These are phyloP conservation scores for Alentia gelatinosa DNA, from an alignment of 2,888 invertebrate genomes.

Conservation along the genomic window DNA sequence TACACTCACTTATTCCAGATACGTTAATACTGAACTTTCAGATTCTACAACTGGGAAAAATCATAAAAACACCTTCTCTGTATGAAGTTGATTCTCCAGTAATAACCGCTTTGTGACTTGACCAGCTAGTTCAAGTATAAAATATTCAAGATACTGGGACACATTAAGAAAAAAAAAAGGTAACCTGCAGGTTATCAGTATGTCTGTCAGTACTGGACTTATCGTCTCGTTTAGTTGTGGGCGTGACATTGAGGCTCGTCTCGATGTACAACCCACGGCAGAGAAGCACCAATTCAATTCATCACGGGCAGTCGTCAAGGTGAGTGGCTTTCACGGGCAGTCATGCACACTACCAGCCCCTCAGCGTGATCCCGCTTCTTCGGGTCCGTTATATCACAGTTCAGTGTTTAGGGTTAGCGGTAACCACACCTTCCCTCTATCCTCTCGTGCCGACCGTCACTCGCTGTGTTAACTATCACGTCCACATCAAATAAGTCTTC, in stretches of 20 bases:
- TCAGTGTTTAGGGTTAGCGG: not conserved
- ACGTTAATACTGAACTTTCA: too few relatives aligned
- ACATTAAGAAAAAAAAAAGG: not conserved
- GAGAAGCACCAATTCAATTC: not conserved
- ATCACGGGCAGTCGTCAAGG: not conserved
- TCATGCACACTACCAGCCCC: not conserved
- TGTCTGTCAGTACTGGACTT: not conserved
- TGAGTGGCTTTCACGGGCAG: not conserved
- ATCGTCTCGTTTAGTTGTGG: not conserved
- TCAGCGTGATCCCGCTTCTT: not conserved
- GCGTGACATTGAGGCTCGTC: not conserved
- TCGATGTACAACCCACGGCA: not conserved
- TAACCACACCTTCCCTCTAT: not conserved
- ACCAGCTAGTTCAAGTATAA: not conserved
- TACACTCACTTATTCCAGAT: too few relatives aligned
- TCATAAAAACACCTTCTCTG: too few relatives aligned
- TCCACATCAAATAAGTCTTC: not conserved
- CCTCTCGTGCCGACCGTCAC: too few relatives aligned
- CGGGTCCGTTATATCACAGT: not conserved
- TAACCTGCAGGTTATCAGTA: not conserved
- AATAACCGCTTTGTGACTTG: too few relatives aligned
- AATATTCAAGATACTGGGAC: not conserved
- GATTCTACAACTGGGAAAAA: too few relatives aligned
- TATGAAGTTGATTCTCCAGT: too few relatives aligned
- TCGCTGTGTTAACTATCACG: not conserved